Conservation (phyloP, 2,888 invertebrate genomes). For the Temnothorax unifasciatus region DNA sequence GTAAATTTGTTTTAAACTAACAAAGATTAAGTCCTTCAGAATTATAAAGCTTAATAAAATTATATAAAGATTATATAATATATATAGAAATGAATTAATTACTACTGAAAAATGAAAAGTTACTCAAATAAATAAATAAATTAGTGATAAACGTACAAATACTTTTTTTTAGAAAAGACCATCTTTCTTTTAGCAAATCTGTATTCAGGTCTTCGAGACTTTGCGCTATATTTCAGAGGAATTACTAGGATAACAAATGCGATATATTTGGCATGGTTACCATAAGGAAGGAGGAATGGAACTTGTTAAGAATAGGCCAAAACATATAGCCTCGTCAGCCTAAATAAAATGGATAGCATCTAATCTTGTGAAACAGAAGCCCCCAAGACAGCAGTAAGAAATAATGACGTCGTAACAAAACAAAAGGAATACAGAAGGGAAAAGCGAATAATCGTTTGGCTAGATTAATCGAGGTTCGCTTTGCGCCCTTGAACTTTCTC, state of each 20-base stretch:
- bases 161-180: not conserved
- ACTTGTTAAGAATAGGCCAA: conserved; percentile 60
- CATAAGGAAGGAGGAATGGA: conserved; percentile 29
- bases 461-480: conserved; percentile 42
- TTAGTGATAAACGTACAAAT: not conserved
- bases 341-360: conserved; percentile 72
- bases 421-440: conserved; percentile 6
- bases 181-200: not conserved
- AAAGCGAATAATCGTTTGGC: conserved; percentile 53
- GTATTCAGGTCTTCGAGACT: not conserved
- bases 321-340: conserved; percentile 67
- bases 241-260: not conserved
- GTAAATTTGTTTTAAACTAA: not conserved
- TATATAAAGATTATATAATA: not conserved
- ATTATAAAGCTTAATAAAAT: not conserved
- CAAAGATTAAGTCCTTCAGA: not conserved
- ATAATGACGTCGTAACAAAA: conserved; percentile 42
- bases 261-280: conserved; percentile 32
- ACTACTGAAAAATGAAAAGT: not conserved
- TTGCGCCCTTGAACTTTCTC: conserved; percentile 37
- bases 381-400: conserved; percentile 50
- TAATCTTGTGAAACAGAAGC: conserved; percentile 66
- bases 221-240: not conserved
- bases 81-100: not conserved
- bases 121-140: not conserved